Evolutionary conservation across 2,113 vertebrate species (phyloP), one percentile per base, ranked within the genome.

Genomic region (Platichthys flesus): DNA sequence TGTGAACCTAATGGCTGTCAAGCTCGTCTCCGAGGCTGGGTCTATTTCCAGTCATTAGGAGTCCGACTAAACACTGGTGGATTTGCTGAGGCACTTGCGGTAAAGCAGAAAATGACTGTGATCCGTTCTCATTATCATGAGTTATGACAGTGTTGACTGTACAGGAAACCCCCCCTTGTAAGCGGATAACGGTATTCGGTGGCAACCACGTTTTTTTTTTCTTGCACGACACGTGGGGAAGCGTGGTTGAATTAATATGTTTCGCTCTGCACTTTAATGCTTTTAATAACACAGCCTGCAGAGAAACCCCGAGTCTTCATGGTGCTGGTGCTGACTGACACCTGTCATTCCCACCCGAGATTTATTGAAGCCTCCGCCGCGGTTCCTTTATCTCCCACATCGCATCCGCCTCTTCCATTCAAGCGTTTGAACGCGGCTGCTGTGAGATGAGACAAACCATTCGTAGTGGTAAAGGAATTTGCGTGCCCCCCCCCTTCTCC

Each of bases 391-490:
- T 23, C 23, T 35, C 51, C 2, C 71, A 61, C 63, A 37, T 24
- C 28, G 24, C 15, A 49, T 14, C 37, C 21, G 5, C 23, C 68
- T 21, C 12, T 59, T 63, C 21, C 9, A 1, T 73, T 54, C 9
- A n/a, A 52, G 14, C 9, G 14, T 59, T 52, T 24, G 20, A 23
- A 31, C 42, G 45, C 37, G 42, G 42, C 26, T 37, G 15, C 52
- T 63, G 51, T 45, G 58, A n/a, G 20, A 58, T 13, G 23, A 67
- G 37, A 24, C 16, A 73, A 74, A 77, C 24, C 56, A 47, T 15
- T 63, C 20, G 74, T 67, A 66, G 76, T 62, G 82, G 75, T 81
- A 47, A 74, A 87, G 83, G 83, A 87, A 89, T 83, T 74, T 85
- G 52, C 55, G 71, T 45, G 52, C 51, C 42, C 16, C 60, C 45